Evolutionary conservation across 1,140 invertebrate genomes (phyloP), one percentile per base, ranked within the genome.

Genomic region (Mercenaria mercenaria): DNA sequence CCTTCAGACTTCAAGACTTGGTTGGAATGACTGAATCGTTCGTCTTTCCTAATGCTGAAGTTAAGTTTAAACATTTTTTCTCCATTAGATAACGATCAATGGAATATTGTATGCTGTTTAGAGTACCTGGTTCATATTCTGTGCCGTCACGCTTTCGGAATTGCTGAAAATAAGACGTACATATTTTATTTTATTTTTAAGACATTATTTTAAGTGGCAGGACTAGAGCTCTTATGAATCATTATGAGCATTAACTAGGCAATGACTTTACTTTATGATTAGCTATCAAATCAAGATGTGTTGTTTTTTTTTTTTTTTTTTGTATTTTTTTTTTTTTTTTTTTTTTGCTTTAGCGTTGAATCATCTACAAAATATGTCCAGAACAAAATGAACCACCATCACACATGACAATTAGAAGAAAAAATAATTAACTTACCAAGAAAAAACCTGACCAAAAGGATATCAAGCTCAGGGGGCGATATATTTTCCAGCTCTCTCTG

Each of bases 81-180:
- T 80, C 47, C 77, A 56, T 80, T 32, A 80, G 77, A 47, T 80
- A 32, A 32, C 77, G 43, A 80, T 80, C 77, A 80, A 80, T 80
- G 47, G 77, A 80, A 80, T 80, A 80, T 80, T 80, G 77, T 80
- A 80, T 80, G 77, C 77, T 80, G 32, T 43, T 80, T 56, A 80
- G 26, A 80, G 77, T 80, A 32, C 77, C 77, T 32, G 43, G 77
- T 59, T 80, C 77, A 80, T 80, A 80, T 80, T 80, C 77, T 80
- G 77, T 80, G 43, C 77, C 52, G 32, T 80, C 77, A 3, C 39
- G 43, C 50, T 80, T 56, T 47, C 77, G 15, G 52, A n/a, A 59
- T 32, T 8, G 77, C 77, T 80, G 77, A 80, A 80, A 80, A 32
- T 15, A 80, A n/a, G n/a, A n/a, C n/a, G n/a, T n/a, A n/a, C n/a